A percentile compares a stretch with the other conserved stretches of the same genome.
phyloP scores from a whole-genome alignment of 2,888 invertebrate species.

The Sclerodermus sp. region DNA sequence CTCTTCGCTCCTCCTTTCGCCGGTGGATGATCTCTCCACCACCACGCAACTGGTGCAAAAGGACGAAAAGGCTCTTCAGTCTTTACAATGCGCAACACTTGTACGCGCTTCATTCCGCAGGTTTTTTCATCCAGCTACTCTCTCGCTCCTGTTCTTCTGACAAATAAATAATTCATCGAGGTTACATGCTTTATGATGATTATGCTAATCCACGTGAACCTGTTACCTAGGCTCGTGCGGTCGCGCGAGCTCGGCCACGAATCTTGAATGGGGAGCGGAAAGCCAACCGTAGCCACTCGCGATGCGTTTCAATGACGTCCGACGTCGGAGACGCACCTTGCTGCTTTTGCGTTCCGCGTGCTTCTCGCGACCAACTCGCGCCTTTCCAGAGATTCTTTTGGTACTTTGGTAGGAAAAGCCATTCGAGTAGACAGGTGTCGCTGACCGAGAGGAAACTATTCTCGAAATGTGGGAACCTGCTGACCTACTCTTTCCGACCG shows the following conservation, averaged over 20 bases:
- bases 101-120: slow-evolving; percentile 21
- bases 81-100: slow-evolving; percentile 17
- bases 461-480: slow-evolving; percentile 42
- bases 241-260: slow-evolving; percentile 3
- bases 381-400: too few relatives aligned
- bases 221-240: slow-evolving; percentile 42
- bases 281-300: slow-evolving; percentile 23
- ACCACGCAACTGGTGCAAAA: slow-evolving; percentile 2
- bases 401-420: too few relatives aligned
- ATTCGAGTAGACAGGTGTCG: slow-evolving; percentile 14
- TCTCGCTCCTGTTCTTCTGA: slow-evolving; percentile 34
- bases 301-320: slow-evolving; percentile 16
- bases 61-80: slow-evolving; percentile 9
- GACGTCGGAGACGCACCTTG: slow-evolving; percentile 2
- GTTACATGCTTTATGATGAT: slow-evolving; percentile 56
- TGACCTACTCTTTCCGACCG: slow-evolving; percentile 31
- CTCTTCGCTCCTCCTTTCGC: slow-evolving; percentile 16
- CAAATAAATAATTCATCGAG: slow-evolving; percentile 57
- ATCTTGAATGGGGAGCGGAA: too few relatives aligned
- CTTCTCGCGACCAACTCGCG: too few relatives aligned
- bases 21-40: slow-evolving; percentile 7
- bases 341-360: background rate
- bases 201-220: slow-evolving; percentile 56
- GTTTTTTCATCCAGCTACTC: slow-evolving; percentile 16
- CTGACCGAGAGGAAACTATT: slow-evolving; percentile 20